phyloP scores from a whole-genome alignment of 2,113 vertebrate species.

The Trichechus manatus region DNA sequence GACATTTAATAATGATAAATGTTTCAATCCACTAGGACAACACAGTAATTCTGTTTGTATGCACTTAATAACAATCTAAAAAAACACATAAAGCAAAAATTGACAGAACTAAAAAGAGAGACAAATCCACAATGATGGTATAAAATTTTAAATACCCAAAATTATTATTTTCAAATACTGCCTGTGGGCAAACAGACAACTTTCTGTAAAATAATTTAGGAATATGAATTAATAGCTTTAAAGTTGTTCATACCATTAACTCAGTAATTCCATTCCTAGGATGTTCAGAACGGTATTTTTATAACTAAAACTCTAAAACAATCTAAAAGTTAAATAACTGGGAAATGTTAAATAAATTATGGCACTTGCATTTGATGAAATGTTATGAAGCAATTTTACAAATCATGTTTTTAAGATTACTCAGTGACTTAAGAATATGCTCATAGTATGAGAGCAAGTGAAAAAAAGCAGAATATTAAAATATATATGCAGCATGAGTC shows the following conservation, averaged over 20 bases:
- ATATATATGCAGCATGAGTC: not conserved
- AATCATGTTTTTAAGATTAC: not conserved
- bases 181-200: not conserved
- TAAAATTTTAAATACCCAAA: not conserved
- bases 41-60: not conserved
- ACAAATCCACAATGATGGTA: not conserved
- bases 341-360: constrained; percentile 13
- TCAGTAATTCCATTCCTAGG: not conserved
- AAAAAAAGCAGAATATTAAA: not conserved
- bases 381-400: not conserved
- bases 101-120: not conserved
- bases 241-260: not conserved
- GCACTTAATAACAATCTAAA: not conserved
- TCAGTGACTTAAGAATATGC: not conserved
- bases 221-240: constrained; percentile 28
- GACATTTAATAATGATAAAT: constrained; percentile 34
- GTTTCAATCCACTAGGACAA: constrained; percentile 2
- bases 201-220: not conserved
- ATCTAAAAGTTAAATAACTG: constrained; percentile 20
- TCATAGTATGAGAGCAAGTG: not conserved
- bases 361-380: not conserved
- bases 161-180: constrained; percentile 12
- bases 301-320: constrained; percentile 21
- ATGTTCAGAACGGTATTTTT: constrained; percentile 35
- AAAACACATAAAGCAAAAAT: constrained; percentile 40